Base-by-base conservation (phyloP, 1,140 invertebrate species). In the Lanistes nyassanus region DNA sequence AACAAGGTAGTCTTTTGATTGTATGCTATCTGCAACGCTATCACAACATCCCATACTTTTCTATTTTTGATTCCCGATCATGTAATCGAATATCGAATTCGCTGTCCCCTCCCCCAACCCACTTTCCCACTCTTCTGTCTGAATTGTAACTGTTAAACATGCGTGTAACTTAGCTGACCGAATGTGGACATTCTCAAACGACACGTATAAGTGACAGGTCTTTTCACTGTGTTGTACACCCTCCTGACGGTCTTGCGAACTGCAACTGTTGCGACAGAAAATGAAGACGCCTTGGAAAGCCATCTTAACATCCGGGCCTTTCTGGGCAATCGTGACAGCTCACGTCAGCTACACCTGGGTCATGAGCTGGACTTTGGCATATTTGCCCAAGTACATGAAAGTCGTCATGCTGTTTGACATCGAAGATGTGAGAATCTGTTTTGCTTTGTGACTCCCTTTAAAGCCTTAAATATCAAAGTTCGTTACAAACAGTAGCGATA, bases 371-470 rank as follows among this genome's bases (percentile, higher is more conserved):
- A 92, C 98, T 16, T 92, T 97, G 74, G 95, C 95, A 86, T 95
- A 97, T 83, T 90, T 98, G 74, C 97, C 97, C 23, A 96, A 94
- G 0, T 98, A 96, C 87, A 94, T 98, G 92, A 94, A 96, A 82
- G 93, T 94, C 81, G 94, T 98, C 69, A 90, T 97, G 21, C 90
- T 94, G 79, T 96, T 94, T 81, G 92, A 95, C 81, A 94, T 97
- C 78, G 94, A 95, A 88, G 90, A 93, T 89, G 94, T 95, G 87
- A 47, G 42, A 39, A 2, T 47, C 42, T 47, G 19, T 47, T 47
- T 47, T 16, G 9, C 19, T 16, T 47, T n/a, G n/a, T 9, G 19
- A 47, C 42, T 6, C 9, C 19, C 5, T 47, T 6, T 16, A n/a
- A 11, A 3, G 42, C 5, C 42, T 47, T 47, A 47, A n/a, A 3